These are phyloP conservation scores for Ranitomeya variabilis DNA, from an alignment of 2,113 vertebrate species.

Conservation along the genomic window DNA sequence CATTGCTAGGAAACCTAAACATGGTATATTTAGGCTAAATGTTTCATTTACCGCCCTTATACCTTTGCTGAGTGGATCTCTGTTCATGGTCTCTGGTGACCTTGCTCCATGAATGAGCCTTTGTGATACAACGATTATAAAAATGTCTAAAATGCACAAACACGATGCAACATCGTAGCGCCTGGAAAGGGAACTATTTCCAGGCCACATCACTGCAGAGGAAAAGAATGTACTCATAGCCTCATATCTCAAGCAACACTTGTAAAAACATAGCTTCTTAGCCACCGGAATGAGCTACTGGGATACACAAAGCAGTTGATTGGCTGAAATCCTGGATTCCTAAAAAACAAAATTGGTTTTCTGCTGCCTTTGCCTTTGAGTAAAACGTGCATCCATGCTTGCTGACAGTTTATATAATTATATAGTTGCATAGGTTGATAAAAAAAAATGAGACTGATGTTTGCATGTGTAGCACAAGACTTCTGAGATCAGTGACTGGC, in stretches of 20 bases:
- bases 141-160: constrained; percentile 53
- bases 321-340: not conserved
- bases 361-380: not conserved
- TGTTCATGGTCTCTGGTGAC: constrained; percentile 37
- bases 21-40: constrained; percentile 48
- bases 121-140: constrained; percentile 35
- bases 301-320: constrained; percentile 20
- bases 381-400: not conserved
- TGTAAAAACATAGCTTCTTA: constrained; percentile 34
- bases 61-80: constrained; percentile 12
- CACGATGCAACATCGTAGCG: constrained; percentile 5
- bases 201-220: constrained; percentile 32
- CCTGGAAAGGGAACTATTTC: constrained; percentile 28
- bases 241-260: constrained; percentile 37
- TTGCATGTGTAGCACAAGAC: too few relatives aligned
- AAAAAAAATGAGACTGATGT: too few relatives aligned
- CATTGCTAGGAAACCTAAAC: constrained; percentile 45
- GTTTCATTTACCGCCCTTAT: constrained; percentile 10
- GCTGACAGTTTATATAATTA: not conserved
- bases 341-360: not conserved
- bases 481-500: too few relatives aligned
- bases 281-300: constrained; percentile 13
- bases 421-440: too few relatives aligned
- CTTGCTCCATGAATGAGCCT: constrained; percentile 45
- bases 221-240: constrained; percentile 21